Base-by-base conservation (phyloP, 2,113 vertebrate species). In the Mormoops blainvillei region DNA sequence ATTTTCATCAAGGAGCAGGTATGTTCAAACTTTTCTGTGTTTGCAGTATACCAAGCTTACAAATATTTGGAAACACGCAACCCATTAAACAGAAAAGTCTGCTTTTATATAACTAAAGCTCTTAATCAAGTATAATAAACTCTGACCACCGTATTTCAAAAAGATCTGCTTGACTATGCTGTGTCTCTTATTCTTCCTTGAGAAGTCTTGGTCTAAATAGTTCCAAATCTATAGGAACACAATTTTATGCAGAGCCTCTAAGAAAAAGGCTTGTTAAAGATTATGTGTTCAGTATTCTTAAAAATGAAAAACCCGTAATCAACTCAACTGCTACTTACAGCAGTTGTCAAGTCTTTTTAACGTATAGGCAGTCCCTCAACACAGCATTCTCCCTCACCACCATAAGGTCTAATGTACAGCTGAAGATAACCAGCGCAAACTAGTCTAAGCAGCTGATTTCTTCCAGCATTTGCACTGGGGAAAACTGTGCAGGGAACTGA, bases 1-100 rank as follows among this genome's bases (percentile, higher is more conserved):
- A 45, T 95, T 95, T 97, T 80, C 61, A 87, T 7, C 80, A 38
- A 96, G 33, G 19, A 83, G 24, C 22, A 74, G n/a, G 26, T 63
- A 82, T 12, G 24, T 89, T 95, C 36, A 82, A 19, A 89, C 36
- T 83, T 89, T 26, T 81, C 4, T 5, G 20, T 94, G 15, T n/a
- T 7, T 94, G 41, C 31, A 70, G 88, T 65, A 26, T 56, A 94
- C 7, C 18, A 84, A 9, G n/a, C 16, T 36, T 50, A 90, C 43
- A 87, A 74, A 63, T 87, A 38, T 91, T 52, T 95, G 24, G 28
- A 92, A 92, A 70, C 33, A 89, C n/a, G 19, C 12, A 84, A 83
- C 9, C 54, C 28, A 38, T 65, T 84, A 78, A 86, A 54, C 24
- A 61, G 7, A 82, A 83, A 81, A 50, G 6, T 38, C 33, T 45